A percentile compares a stretch with the other conserved stretches of the same genome.
These are phyloP conservation scores for Caenorhabditis afra DNA, from an alignment of 2,888 invertebrate species.

Conservation along the genomic window DNA sequence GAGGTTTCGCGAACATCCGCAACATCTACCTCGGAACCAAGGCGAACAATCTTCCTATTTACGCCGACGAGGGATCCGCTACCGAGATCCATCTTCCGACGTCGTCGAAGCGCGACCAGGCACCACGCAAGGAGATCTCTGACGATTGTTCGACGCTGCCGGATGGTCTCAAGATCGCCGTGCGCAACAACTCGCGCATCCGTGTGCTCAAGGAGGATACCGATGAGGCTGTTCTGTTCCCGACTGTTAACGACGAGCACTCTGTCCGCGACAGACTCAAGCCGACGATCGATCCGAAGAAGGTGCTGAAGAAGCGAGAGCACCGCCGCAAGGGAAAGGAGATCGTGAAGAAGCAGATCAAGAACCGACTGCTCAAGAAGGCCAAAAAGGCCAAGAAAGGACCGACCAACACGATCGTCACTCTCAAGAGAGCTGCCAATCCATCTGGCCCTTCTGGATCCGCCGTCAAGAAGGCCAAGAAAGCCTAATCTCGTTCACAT, in stretches of 20 bases:
- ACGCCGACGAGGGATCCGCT: constrained; percentile 67
- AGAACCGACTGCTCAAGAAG: constrained; percentile 31
- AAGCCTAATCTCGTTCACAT: constrained; percentile 10
- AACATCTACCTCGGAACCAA: constrained; percentile 61
- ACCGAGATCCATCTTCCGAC: constrained; percentile 54
- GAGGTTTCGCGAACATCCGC: constrained; percentile 75
- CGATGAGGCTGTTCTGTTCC: constrained; percentile 61
- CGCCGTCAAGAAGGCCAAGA: constrained; percentile 17
- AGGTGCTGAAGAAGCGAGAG: constrained; percentile 60
- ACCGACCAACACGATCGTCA: constrained; percentile 20
- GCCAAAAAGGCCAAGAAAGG: constrained; percentile 37
- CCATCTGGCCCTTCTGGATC: no score
- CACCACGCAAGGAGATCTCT: constrained; percentile 36
- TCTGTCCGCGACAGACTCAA: constrained; percentile 65
- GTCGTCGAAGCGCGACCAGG: constrained; percentile 41
- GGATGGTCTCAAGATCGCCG: constrained; percentile 72
- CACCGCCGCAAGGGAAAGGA: constrained; percentile 44
- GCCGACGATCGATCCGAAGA: constrained; percentile 61
- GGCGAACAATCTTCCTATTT: constrained; percentile 70
- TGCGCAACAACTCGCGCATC: constrained; percentile 65
- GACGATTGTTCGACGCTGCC: constrained; percentile 77
- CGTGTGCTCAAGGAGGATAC: constrained; percentile 66
- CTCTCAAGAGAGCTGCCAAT: constrained; percentile 22
- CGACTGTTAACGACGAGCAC: constrained; percentile 65
- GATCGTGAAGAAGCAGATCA: constrained; percentile 46